Conservation (phyloP, 2,113 vertebrate genomes). For the Nerophis ophidion region DNA sequence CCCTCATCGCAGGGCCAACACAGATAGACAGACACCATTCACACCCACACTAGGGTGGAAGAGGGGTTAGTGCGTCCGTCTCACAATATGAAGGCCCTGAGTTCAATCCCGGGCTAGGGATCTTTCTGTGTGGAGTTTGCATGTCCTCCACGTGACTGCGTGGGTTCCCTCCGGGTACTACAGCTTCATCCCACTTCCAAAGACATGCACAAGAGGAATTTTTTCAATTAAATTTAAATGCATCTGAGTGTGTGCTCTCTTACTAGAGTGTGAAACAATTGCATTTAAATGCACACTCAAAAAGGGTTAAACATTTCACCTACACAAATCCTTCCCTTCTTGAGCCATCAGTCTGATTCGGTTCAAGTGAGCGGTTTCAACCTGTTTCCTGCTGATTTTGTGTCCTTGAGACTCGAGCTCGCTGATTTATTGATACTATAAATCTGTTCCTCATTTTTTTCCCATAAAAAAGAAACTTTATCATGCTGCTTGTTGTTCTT, state of each 20-base stretch:
- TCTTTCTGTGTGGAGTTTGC: too few relatives aligned
- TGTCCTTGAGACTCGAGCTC: constrained; percentile 3
- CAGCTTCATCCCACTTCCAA: too few relatives aligned
- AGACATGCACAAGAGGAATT: too few relatives aligned
- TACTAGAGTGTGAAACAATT: background rate
- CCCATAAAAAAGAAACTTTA: constrained; percentile 3
- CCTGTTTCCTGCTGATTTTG: constrained; percentile 3
- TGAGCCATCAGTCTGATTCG: background rate
- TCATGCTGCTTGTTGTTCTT: background rate
- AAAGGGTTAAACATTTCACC: constrained; percentile 8
- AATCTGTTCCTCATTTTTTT: constrained; percentile 1
- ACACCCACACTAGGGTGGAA: too few relatives aligned
- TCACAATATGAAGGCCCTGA: too few relatives aligned
- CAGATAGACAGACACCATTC: too few relatives aligned
- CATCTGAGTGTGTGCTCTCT: background rate
- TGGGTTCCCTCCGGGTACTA: too few relatives aligned
- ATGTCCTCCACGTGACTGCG: too few relatives aligned
- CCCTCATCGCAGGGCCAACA: too few relatives aligned
- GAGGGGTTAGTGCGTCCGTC: too few relatives aligned
- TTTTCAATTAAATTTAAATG: too few relatives aligned
- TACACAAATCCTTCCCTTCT: background rate
- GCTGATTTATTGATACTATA: background rate
- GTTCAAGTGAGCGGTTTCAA: background rate
- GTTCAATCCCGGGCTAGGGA: too few relatives aligned
- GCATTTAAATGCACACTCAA: background rate